Conservation (phyloP, 2,888 invertebrate genomes). For the Phortica magna region DNA sequence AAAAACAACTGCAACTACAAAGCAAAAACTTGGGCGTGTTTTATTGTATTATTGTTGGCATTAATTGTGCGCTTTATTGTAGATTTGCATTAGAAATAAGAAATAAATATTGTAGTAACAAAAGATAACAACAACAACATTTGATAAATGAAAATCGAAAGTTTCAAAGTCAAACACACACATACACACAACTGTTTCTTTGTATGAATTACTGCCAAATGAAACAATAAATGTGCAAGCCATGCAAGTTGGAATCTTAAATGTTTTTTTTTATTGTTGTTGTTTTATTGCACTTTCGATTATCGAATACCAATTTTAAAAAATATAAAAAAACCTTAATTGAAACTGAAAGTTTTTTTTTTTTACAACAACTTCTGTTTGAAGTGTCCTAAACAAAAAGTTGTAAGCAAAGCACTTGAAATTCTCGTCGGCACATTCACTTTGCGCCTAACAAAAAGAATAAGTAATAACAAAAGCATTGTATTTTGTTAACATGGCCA, state of each 20-base stretch:
- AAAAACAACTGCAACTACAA: neutral
- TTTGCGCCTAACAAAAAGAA: neutral
- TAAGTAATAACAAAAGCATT: neutral
- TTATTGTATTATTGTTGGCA: neutral
- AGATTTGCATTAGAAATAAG: neutral
- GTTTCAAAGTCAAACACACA: slow-evolving; percentile 22
- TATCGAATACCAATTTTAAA: too few relatives aligned
- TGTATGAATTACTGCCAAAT: neutral
- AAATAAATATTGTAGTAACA: neutral
- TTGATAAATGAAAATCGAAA: slow-evolving; percentile 23
- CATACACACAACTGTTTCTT: neutral
- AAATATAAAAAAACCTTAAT: too few relatives aligned
- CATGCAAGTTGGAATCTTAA: neutral
- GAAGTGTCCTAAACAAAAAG: too few relatives aligned
- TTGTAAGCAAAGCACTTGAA: neutral
- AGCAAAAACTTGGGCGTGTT: neutral
- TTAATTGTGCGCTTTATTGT: neutral
- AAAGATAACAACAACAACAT: neutral
- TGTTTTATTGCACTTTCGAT: slow-evolving; percentile 5
- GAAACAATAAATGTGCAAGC: neutral
- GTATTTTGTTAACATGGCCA: slow-evolving; percentile 24
- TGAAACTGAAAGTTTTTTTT: too few relatives aligned
- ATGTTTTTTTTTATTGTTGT: neutral
- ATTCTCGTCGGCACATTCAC: slow-evolving; percentile 17
- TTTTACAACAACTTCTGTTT: too few relatives aligned